Percentiles rank a stretch among this genome's conserved stretches.
Conservation (phyloP, 2,113 vertebrate genomes). For the Misgurnus mizolepis region DNA sequence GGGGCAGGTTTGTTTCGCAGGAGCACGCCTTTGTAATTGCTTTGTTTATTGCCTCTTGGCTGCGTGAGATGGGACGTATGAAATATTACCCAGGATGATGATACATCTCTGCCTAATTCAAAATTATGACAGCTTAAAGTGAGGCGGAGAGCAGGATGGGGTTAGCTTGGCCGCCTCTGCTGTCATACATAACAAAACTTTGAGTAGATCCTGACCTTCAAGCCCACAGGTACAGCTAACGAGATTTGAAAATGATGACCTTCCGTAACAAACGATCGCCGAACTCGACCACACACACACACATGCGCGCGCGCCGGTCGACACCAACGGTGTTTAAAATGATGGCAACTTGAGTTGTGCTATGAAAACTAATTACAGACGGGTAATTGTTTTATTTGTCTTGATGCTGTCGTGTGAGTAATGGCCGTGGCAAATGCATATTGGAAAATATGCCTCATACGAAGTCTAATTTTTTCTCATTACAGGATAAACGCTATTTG, state of each 20-base stretch:
- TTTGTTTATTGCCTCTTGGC: constrained; percentile 72
- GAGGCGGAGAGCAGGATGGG: constrained; percentile 30
- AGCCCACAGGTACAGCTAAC: constrained; percentile 71
- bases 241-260: constrained; percentile 64
- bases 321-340: constrained; percentile 46
- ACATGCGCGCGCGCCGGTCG: not conserved
- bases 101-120: constrained; percentile 74
- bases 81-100: constrained; percentile 73
- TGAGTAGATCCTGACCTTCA: constrained; percentile 66
- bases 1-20: constrained; percentile 62
- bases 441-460: constrained; percentile 48
- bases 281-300: constrained; percentile 21
- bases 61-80: constrained; percentile 69
- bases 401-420: constrained; percentile 45
- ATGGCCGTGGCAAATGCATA: constrained; percentile 44
- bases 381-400: constrained; percentile 58
- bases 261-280: constrained; percentile 61
- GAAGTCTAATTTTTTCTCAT: constrained; percentile 48
- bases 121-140: constrained; percentile 73
- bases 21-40: constrained; percentile 72
- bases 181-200: constrained; percentile 47
- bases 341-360: constrained; percentile 37
- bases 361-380: constrained; percentile 55
- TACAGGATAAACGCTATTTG: constrained; percentile 33
- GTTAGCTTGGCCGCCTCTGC: not conserved